Conservation (phyloP, 2,113 vertebrate genomes). For the Sarotherodon lohbergeri region DNA sequence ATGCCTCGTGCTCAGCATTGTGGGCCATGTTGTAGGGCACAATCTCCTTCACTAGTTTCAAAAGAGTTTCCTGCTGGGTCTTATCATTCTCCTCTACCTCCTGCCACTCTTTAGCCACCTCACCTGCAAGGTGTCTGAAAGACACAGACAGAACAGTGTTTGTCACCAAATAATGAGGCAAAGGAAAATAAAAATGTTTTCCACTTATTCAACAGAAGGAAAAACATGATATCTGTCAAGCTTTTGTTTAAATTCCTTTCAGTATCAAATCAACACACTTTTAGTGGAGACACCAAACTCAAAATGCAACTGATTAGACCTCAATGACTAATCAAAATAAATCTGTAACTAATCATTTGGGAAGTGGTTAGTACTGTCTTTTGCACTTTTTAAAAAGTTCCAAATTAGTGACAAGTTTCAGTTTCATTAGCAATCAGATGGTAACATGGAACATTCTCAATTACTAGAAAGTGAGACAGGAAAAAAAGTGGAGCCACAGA, state of each 20-base stretch:
- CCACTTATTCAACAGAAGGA: not conserved
- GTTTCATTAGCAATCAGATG: not conserved
- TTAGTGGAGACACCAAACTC: not conserved
- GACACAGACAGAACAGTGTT: not conserved
- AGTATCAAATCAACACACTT: not conserved
- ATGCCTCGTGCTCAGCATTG: slow-evolving; percentile 96
- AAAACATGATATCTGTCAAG: not conserved
- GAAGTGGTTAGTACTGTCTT: not conserved
- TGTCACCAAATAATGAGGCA: not conserved
- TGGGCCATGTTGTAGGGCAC: slow-evolving; percentile 98
- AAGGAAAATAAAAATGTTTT: not conserved
- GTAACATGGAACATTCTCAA: not conserved
- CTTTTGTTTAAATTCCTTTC: not conserved
- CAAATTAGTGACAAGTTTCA: not conserved
- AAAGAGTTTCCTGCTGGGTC: slow-evolving; percentile 84
- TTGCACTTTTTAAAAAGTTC: not conserved
- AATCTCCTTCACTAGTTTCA: slow-evolving; percentile 93
- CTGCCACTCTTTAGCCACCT: slow-evolving; percentile 98
- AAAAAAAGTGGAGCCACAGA: not conserved
- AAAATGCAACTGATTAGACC: not conserved
- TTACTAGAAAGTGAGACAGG: not conserved
- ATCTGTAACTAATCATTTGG: not conserved
- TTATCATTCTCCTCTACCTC: slow-evolving; percentile 94
- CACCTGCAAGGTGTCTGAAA: slow-evolving; percentile 87
- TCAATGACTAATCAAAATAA: not conserved